These are phyloP conservation scores for Microcebus ravelobensis DNA, from an alignment of 2,113 vertebrate species.

Conservation along the genomic window DNA sequence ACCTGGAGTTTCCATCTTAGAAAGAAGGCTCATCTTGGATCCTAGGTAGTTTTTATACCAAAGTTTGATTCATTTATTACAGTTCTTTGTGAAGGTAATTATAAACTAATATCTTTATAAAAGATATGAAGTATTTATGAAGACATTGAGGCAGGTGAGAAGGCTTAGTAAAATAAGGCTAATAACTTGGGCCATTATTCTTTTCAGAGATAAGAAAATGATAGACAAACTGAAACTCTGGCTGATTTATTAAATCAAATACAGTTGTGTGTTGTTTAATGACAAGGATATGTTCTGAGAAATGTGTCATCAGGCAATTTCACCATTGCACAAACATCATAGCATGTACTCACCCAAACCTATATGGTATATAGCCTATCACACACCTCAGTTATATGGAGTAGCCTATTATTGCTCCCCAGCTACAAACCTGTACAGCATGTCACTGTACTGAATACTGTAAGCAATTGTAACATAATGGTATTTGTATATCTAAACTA, in stretches of 20 bases:
- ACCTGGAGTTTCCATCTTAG: neutral
- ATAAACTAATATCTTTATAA: constrained; percentile 51
- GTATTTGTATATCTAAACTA: neutral
- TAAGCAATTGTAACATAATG: neutral
- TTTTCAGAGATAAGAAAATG: neutral
- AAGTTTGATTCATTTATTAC: constrained; percentile 19
- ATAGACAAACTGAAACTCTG: constrained; percentile 50
- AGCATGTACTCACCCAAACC: neutral
- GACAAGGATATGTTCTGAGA: neutral
- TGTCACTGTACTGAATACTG: neutral
- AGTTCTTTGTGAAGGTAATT: constrained; percentile 45
- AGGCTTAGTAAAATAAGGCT: constrained; percentile 60
- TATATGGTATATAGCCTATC: neutral
- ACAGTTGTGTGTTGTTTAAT: neutral
- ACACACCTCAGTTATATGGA: neutral
- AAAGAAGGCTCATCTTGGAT: neutral
- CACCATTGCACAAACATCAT: neutral
- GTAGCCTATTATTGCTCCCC: too few relatives aligned
- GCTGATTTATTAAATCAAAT: constrained; percentile 59
- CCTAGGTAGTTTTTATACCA: neutral
- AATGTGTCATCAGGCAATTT: neutral
- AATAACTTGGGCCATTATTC: neutral
- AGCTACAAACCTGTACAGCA: too few relatives aligned
- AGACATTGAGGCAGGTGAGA: constrained; percentile 61
- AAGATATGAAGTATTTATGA: constrained; percentile 72